Evolutionary conservation across 2,797 vertebrate species (phyloP).

Genomic region (Hippopotamyrus pictus): DNA sequence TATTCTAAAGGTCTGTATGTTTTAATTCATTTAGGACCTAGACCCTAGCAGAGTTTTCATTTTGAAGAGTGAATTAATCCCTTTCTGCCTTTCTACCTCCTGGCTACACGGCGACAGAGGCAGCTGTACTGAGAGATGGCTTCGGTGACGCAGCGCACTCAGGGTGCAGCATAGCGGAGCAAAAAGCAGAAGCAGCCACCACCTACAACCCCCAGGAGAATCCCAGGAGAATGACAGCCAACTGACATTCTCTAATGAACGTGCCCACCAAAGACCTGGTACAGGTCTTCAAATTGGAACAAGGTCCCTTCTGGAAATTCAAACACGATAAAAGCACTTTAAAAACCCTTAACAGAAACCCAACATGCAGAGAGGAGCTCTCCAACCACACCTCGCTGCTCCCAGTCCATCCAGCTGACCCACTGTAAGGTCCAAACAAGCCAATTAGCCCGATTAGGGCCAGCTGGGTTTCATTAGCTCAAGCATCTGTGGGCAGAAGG

Average conservation of each 20-base stretch:
- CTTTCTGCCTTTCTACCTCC: not conserved
- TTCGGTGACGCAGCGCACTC: not conserved
- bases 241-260: not conserved
- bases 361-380: not conserved
- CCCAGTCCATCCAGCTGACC: not conserved
- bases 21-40: not conserved
- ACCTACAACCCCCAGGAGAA: not conserved
- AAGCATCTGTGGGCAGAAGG: not conserved
- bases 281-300: not conserved
- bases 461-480: not conserved
- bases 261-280: not conserved
- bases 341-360: not conserved
- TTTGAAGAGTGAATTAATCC: not conserved
- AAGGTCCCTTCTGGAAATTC: not conserved
- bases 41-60: not conserved
- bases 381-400: not conserved
- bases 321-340: not conserved
- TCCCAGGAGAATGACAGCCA: not conserved
- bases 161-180: not conserved
- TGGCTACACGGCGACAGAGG: not conserved
- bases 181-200: not conserved
- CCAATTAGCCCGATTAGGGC: not conserved
- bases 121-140: not conserved
- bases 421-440: not conserved
- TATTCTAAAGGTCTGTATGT: not conserved